Evolutionary conservation across 92 coral and sea anemone genomes (phyloP).

Genomic region (Paragorgia papillata): DNA sequence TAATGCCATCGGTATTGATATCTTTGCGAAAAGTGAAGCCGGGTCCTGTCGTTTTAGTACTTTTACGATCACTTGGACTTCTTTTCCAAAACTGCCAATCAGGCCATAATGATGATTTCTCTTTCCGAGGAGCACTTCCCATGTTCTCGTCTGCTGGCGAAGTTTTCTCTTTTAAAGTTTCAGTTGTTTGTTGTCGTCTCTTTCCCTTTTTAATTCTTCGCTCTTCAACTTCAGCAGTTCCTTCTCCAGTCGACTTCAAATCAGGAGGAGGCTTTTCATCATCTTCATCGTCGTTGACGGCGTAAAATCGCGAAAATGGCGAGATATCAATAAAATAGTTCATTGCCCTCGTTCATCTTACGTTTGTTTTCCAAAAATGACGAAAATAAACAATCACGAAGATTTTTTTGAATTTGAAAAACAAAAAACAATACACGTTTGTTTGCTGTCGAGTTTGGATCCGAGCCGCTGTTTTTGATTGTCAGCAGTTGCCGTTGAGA

Average conservation of each 20-base stretch:
- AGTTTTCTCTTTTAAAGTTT: background rate
- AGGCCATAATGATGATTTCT: background rate
- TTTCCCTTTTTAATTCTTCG: background rate
- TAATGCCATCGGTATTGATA: background rate
- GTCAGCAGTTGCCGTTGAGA: background rate
- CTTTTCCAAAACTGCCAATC: slow-evolving; percentile 48
- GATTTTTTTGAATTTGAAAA: slow-evolving; percentile 46
- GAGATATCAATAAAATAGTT: slow-evolving; percentile 25
- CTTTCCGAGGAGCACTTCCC: slow-evolving; percentile 6
- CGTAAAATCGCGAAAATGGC: background rate
- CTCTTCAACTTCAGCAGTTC: background rate
- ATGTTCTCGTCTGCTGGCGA: background rate
- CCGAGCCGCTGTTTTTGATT: background rate
- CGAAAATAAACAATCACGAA: slow-evolving; percentile 38
- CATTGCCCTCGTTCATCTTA: background rate
- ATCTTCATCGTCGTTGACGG: background rate
- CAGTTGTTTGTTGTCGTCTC: background rate
- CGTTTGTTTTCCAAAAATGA: slow-evolving; percentile 6
- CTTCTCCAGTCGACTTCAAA: slow-evolving; percentile 12
- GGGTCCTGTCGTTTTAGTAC: slow-evolving; percentile 1
- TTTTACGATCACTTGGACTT: slow-evolving; percentile 20
- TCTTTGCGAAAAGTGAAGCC: slow-evolving; percentile 12
- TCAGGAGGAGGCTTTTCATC: slow-evolving; percentile 8
- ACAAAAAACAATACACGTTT: slow-evolving; percentile 5
- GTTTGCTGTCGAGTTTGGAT: slow-evolving; percentile 21